Evolutionary conservation across 1,140 invertebrate species (phyloP), one percentile per base, ranked within the genome.

Genomic region (Drosophila punjabiensis): DNA sequence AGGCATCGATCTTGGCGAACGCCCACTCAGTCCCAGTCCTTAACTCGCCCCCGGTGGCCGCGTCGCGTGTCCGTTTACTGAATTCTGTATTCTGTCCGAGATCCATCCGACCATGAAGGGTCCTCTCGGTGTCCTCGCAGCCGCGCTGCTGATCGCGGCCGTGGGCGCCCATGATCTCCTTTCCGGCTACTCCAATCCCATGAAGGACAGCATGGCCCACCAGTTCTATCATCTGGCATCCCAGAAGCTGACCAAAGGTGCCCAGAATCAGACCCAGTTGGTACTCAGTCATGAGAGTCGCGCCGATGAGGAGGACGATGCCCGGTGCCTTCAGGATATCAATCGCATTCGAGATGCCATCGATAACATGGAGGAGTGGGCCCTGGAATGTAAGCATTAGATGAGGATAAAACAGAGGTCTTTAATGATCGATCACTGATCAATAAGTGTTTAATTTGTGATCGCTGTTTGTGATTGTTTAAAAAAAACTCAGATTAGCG

Each of bases 351-450:
- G 77, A 7, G 70, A 75, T 30, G 82, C 82, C 58, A 78, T 90
- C 28, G 28, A 60, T 50, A 83, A 90, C 48, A 30, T 65, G 35
- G 82, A 90, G 62, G 87, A 90, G 62, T 90, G 87, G 87, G 87
- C 87, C 1, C 67, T 90, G 24, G 87, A 90, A 62, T 90, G 87
- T 90, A 74, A 90, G 87, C 50, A 63, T 28, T 41, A 14, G 4
- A 20, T 39, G 0, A 9, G 2, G 35, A 28, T n/a, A n/a, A 11
- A 1, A 0, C 0, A 14, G 24, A 50, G 16, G 7, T 24, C 47
- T 9, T 4, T 2, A 28, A 14, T 14, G 13, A 24, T 14, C 13
- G 45, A 7, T 47, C 0, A 20, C 2, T n/a, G 20, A 24, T 14
- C 13, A 20, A 4, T 47, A 0, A 20, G 6, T n/a, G 16, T 5